A percentile compares a stretch with the other conserved stretches of the same genome.
phyloP scores from a whole-genome alignment of 2,888 invertebrate genomes.

The Sericinus montela region DNA sequence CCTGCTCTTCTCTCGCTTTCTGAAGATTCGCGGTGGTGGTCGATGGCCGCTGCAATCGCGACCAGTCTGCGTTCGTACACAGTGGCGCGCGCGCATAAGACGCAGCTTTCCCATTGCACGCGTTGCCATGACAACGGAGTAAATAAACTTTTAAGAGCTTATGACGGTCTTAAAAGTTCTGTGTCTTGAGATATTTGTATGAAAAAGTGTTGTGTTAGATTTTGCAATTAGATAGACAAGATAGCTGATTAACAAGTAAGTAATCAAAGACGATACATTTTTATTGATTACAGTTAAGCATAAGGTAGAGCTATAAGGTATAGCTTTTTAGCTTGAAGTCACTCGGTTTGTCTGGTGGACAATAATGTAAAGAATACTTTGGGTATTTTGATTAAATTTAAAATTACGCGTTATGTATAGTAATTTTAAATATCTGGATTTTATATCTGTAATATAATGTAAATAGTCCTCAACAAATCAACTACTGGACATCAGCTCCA shows the following conservation, averaged over 20 bases:
- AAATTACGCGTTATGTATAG: no score
- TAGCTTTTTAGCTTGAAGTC: no score
- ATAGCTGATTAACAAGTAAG: slow-evolving; percentile 12
- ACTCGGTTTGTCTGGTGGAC: no score
- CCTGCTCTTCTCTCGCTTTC: slow-evolving; percentile 70
- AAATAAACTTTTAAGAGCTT: slow-evolving; percentile 44
- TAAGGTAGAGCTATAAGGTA: no score
- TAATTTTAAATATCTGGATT: no score
- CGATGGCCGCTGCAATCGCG: slow-evolving; percentile 43
- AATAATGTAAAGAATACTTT: no score
- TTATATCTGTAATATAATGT: no score
- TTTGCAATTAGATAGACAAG: neutral
- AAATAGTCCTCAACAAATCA: no score
- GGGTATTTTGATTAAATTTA: no score
- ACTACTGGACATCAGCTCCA: no score
- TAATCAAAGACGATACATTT: slow-evolving; percentile 13
- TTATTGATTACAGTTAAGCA: slow-evolving; percentile 3
- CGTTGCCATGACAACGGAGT: slow-evolving; percentile 74
- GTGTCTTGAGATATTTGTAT: slow-evolving; percentile 15
- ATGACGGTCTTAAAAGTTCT: slow-evolving; percentile 22
- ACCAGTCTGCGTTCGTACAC: slow-evolving; percentile 66
- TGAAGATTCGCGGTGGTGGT: slow-evolving; percentile 59
- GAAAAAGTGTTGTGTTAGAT: slow-evolving; percentile 16
- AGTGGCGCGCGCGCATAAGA: slow-evolving; percentile 65
- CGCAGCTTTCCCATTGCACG: slow-evolving; percentile 60